Evolutionary conservation across 2,797 vertebrate genomes (phyloP), one percentile per base, ranked within the genome.

Genomic region (Poliocrania exsul): DNA sequence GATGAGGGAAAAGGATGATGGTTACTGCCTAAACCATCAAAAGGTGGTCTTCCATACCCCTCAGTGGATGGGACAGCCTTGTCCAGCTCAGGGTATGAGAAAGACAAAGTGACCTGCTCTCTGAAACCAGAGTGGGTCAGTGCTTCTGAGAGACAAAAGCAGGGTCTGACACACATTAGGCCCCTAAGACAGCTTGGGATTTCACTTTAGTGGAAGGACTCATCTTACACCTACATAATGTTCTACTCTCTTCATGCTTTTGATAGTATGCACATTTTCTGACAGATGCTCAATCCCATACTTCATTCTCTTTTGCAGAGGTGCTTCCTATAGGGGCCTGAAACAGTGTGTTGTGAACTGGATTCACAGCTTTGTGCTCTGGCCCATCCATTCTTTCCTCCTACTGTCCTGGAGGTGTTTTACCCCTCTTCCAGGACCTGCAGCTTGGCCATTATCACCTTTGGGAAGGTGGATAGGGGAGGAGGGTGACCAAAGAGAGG

Each of bases 11-110:
- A 66, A 38, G 9, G 5, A 46, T 58, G 7, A 51, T 20, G 13
- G 11, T 26, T 75, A n/a, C 16, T 46, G 25, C 12, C n/a, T 62
- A 9, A 83, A 28, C 15, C 13, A 23, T 18, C 24, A 26, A 65
- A 78, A 54, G 23, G 3, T 3, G 13, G 3, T 5, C 4, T 13
- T 64, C 6, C 24, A 33, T 8, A 25, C 4, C 23, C 5, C 10
- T 72, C 25, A 15, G 10, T 19, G 24, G 16, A 26, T 31, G 24
- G 25, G 37, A 67, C 17, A 25, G 7, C 21, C 8, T 56, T 40
- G 20, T 33, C 33, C 37, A 54, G 2, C 3, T 57, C 1, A 0
- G 42, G 9, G 11, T 18, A 91, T 16, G 14, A 69, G n/a, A 65
- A 86, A 79, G 18, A 5, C 25, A 73, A 60, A 21, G 16, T 19